phyloP scores from a whole-genome alignment of 2,797 vertebrate genomes.

The Craterocephalus amniculus region DNA sequence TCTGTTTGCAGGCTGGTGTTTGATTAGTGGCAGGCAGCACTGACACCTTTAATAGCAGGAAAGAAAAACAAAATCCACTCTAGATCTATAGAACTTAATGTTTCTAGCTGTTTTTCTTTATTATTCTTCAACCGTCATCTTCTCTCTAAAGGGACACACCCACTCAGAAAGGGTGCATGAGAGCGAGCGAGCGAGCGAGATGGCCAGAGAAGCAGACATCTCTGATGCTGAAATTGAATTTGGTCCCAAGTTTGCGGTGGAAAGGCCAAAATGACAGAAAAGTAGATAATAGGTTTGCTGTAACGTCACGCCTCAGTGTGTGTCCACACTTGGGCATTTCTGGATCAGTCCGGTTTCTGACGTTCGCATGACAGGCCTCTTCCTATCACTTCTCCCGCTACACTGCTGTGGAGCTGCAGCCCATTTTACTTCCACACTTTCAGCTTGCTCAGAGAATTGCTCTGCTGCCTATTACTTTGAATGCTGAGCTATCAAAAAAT shows the following conservation, averaged over 20 bases:
- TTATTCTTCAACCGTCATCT: constrained; percentile 73
- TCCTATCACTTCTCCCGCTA: constrained; percentile 74
- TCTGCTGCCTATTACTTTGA: constrained; percentile 74
- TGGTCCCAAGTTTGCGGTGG: constrained; percentile 82
- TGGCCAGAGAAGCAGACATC: constrained; percentile 75
- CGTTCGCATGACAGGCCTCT: constrained; percentile 81
- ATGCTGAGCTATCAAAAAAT: constrained; percentile 78
- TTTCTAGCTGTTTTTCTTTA: constrained; percentile 41
- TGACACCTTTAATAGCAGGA: constrained; percentile 61
- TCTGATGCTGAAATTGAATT: constrained; percentile 85
- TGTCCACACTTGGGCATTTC: constrained; percentile 85
- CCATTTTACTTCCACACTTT: constrained; percentile 67
- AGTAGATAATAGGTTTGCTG: constrained; percentile 87
- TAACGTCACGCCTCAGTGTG: constrained; percentile 84
- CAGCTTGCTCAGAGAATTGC: constrained; percentile 67
- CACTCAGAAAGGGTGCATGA: constrained; percentile 61
- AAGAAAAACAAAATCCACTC: constrained; percentile 50
- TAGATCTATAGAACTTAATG: constrained; percentile 76
- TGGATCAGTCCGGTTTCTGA: constrained; percentile 81
- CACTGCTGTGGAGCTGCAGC: constrained; percentile 67
- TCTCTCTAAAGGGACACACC: constrained; percentile 74
- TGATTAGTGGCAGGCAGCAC: constrained; percentile 60
- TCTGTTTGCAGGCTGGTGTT: constrained; percentile 66
- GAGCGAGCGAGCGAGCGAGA: constrained; percentile 58
- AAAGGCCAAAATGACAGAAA: constrained; percentile 86